Evolutionary conservation across 2,797 vertebrate species (phyloP).

Genomic region (Alectoris magna): DNA sequence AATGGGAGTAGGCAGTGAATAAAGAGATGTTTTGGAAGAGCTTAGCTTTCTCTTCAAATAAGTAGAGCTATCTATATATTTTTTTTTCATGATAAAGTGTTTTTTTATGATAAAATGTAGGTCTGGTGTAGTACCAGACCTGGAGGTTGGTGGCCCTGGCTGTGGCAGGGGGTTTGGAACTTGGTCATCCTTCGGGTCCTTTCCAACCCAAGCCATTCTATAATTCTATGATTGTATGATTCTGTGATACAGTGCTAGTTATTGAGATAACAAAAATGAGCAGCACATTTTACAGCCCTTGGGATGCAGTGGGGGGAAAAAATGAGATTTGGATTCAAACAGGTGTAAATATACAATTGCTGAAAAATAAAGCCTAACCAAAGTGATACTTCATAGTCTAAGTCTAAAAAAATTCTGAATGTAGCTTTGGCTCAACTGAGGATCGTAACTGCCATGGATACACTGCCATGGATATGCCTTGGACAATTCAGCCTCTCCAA

Average conservation of each 20-base stretch:
- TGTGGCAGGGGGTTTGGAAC: no score
- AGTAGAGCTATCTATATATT: neutral
- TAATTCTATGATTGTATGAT: no score
- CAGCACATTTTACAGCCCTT: neutral
- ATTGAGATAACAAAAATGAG: neutral
- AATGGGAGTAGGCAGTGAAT: neutral
- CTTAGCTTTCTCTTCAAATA: neutral
- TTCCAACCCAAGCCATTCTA: no score
- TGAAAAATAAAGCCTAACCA: neutral
- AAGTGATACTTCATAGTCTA: neutral
- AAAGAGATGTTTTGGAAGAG: neutral
- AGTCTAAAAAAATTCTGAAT: neutral
- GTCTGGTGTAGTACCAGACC: no score
- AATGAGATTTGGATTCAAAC: neutral
- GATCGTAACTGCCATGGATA: neutral
- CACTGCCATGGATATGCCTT: no score
- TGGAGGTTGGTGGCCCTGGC: no score
- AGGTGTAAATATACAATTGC: neutral
- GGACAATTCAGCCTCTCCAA: neutral
- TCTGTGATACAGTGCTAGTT: neutral
- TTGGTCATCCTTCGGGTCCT: no score
- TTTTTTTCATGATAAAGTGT: neutral
- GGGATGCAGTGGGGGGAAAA: neutral
- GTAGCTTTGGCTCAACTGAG: neutral
- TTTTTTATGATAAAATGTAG: neutral